Percentiles rank a stretch among this genome's conserved stretches.
These are phyloP conservation scores for Cepaea hortensis DNA, from an alignment of 2,888 invertebrate species.

Conservation along the genomic window DNA sequence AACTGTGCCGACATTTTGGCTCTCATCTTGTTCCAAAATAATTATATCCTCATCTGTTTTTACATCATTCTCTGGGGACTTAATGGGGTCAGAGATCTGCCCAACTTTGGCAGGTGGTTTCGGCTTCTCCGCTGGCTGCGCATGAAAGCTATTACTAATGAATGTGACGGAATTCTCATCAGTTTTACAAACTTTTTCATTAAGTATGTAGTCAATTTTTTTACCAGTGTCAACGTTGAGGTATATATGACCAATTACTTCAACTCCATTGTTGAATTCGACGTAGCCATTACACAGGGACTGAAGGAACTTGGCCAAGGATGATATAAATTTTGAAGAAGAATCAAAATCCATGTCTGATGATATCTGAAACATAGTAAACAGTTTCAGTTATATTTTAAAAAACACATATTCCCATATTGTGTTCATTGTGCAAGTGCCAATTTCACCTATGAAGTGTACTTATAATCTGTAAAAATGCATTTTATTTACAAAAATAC, in stretches of 20 bases:
- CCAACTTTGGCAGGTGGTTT: constrained; percentile 30
- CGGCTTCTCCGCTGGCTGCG: constrained; percentile 51
- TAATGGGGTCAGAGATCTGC: constrained; percentile 4
- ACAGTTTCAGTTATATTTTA: too few relatives aligned
- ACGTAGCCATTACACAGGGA: constrained; percentile 56
- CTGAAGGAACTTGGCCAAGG: constrained; percentile 54
- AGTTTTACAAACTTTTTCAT: constrained; percentile 56
- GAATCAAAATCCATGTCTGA: constrained; percentile 53
- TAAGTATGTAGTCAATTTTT: constrained; percentile 54
- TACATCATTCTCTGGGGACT: background rate
- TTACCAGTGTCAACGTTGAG: constrained; percentile 54
- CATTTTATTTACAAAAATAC: too few relatives aligned
- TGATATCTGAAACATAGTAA: background rate
- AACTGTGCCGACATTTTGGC: constrained; percentile 47
- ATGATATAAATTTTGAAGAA: constrained; percentile 54
- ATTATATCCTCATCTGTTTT: constrained; percentile 33
- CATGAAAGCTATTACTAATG: constrained; percentile 56
- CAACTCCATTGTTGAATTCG: constrained; percentile 54
- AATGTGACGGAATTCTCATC: constrained; percentile 55
- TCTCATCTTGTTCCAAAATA: constrained; percentile 48
- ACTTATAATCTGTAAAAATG: background rate
- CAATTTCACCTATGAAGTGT: background rate
- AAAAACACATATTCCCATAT: too few relatives aligned
- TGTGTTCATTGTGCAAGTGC: too few relatives aligned
- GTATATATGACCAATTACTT: constrained; percentile 54